These are phyloP conservation scores for Fissipunctia ypsillon DNA, from an alignment of 2,888 invertebrate genomes.

Conservation along the genomic window DNA sequence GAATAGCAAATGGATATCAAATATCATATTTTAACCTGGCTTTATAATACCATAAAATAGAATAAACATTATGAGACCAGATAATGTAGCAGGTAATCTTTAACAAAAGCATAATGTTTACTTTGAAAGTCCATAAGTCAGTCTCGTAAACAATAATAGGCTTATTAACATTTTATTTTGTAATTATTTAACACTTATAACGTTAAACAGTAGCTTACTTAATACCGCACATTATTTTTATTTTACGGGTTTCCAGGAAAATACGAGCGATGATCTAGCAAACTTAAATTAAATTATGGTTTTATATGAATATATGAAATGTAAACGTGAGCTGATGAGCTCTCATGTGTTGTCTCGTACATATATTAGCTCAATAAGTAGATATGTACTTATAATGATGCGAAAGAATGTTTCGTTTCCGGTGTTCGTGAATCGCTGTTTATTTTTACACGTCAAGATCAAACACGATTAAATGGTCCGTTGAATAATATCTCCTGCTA, in stretches of 20 bases:
- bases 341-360: slow-evolving; percentile 24
- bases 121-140: slow-evolving; percentile 16
- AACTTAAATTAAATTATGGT: slow-evolving; percentile 31
- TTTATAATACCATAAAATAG: background rate
- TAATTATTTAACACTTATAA: slow-evolving; percentile 18
- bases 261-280: slow-evolving; percentile 13
- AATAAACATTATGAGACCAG: background rate
- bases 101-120: slow-evolving; percentile 18
- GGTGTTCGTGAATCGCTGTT: slow-evolving; percentile 58
- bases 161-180: slow-evolving; percentile 21
- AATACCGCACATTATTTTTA: slow-evolving; percentile 15
- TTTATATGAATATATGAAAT: slow-evolving; percentile 13
- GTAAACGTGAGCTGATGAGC: slow-evolving; percentile 9
- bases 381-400: slow-evolving; percentile 48
- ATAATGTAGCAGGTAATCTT: slow-evolving; percentile 8
- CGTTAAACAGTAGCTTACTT: slow-evolving; percentile 22
- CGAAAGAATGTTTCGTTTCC: slow-evolving; percentile 64
- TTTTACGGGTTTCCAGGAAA: slow-evolving; percentile 45
- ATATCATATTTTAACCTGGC: background rate
- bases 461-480: slow-evolving; percentile 52
- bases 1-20: background rate
- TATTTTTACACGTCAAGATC: slow-evolving; percentile 62
- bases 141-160: slow-evolving; percentile 29
- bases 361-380: slow-evolving; percentile 40
- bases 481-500: slow-evolving; percentile 44